Percentiles rank a stretch among this genome's conserved stretches.
Conservation (phyloP, 2,797 vertebrate genomes). For the Clarias laeviceps region DNA sequence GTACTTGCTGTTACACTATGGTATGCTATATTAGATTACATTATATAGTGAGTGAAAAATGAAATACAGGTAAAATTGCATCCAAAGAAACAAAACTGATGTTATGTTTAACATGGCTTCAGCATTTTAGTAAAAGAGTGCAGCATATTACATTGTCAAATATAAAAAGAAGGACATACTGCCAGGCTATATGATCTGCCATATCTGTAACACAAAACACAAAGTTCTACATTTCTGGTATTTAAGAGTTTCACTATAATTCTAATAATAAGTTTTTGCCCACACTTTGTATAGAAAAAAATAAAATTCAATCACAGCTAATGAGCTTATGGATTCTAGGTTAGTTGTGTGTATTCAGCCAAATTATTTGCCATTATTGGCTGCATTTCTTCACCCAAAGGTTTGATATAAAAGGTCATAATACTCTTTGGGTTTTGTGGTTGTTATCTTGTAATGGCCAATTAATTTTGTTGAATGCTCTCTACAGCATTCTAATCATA, state of each 20-base stretch:
- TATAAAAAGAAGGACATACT: not conserved
- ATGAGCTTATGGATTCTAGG: constrained; percentile 51
- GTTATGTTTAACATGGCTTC: not conserved
- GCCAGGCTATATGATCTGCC: constrained; percentile 54
- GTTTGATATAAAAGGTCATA: not conserved
- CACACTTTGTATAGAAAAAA: constrained; percentile 57
- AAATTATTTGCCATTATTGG: not conserved
- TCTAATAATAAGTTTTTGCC: constrained; percentile 27
- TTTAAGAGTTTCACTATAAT: not conserved
- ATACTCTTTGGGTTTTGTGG: not conserved
- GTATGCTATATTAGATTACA: not conserved
- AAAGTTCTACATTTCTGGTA: not conserved
- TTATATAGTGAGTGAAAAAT: not conserved
- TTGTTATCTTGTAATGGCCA: not conserved
- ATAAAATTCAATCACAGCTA: constrained; percentile 59
- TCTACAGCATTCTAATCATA: not conserved
- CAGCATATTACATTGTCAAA: not conserved
- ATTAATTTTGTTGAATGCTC: not conserved
- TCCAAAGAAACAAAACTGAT: not conserved
- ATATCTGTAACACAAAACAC: not conserved
- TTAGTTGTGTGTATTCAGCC: not conserved
- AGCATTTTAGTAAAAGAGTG: not conserved
- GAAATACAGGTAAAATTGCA: not conserved
- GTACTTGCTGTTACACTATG: not conserved
- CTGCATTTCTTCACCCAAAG: not conserved